A percentile compares a stretch with the other conserved stretches of the same genome.
Conservation (phyloP, 2,888 invertebrate species). For the Plutella xylostella region DNA sequence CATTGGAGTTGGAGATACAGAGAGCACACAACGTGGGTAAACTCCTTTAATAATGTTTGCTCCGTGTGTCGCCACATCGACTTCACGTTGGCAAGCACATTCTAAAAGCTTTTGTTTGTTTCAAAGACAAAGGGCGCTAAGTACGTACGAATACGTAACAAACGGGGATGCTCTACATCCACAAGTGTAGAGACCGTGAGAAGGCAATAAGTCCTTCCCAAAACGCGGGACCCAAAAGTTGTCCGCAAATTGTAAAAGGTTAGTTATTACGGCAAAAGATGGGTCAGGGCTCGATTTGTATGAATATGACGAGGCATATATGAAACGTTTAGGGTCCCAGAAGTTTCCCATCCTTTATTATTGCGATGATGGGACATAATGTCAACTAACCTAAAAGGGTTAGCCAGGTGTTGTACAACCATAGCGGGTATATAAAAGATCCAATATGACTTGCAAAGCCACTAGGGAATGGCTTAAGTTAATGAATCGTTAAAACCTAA, state of each 20-base stretch:
- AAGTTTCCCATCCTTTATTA: not conserved
- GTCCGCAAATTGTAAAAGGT: constrained; percentile 32
- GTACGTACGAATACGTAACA: too few relatives aligned
- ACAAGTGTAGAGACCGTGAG: constrained; percentile 11
- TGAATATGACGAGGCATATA: constrained; percentile 34
- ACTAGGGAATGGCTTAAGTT: not conserved
- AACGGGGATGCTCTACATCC: too few relatives aligned
- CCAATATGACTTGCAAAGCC: not conserved
- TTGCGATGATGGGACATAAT: not conserved
- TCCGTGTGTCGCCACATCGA: too few relatives aligned
- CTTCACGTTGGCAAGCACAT: too few relatives aligned
- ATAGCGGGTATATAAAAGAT: not conserved
- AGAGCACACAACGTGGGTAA: too few relatives aligned
- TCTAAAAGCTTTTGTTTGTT: too few relatives aligned
- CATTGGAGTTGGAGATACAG: too few relatives aligned
- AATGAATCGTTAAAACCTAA: not conserved
- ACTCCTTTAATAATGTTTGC: too few relatives aligned
- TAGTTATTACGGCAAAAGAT: constrained; percentile 24
- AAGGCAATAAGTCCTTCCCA: constrained; percentile 25
- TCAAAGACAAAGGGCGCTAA: too few relatives aligned
- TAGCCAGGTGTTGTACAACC: not conserved
- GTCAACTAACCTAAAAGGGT: not conserved
- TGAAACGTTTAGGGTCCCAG: not conserved
- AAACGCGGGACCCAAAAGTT: constrained; percentile 31
- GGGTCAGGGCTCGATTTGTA: constrained; percentile 32